Evolutionary conservation across 2,113 vertebrate species (phyloP).

Genomic region (Protomyctophum bolini): DNA sequence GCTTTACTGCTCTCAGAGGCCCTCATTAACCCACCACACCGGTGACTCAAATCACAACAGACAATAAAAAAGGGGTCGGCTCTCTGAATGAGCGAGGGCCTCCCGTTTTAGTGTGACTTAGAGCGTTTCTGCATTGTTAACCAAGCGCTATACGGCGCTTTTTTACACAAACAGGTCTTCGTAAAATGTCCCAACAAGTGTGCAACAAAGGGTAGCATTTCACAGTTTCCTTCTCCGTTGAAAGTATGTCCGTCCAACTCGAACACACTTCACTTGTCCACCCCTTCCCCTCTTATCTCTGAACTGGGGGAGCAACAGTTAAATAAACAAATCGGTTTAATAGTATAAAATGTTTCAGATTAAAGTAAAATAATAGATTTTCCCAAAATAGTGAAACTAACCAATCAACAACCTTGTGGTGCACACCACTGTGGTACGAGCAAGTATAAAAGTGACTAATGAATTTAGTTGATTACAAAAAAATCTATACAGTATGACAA

Average conservation of each 20-base stretch:
- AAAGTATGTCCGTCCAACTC: slow-evolving; percentile 13
- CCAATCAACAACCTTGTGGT: too few relatives aligned
- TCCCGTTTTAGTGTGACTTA: slow-evolving; percentile 40
- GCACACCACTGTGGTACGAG: too few relatives aligned
- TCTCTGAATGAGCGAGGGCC: slow-evolving; percentile 43
- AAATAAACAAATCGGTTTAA: too few relatives aligned
- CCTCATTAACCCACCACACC: slow-evolving; percentile 78
- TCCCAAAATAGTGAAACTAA: too few relatives aligned
- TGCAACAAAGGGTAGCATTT: slow-evolving; percentile 16
- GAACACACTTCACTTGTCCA: slow-evolving; percentile 15
- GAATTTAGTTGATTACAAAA: too few relatives aligned
- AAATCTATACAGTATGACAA: too few relatives aligned
- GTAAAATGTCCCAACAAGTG: slow-evolving; percentile 25
- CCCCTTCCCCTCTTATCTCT: slow-evolving; percentile 4
- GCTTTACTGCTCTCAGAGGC: slow-evolving; percentile 76
- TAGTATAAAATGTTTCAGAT: too few relatives aligned
- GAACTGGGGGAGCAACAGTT: neutral
- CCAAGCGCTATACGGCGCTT: slow-evolving; percentile 38
- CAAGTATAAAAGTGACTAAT: too few relatives aligned
- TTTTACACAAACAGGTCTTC: slow-evolving; percentile 45
- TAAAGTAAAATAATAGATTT: too few relatives aligned
- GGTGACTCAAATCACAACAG: slow-evolving; percentile 76
- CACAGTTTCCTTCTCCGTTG: neutral
- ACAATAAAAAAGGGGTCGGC: slow-evolving; percentile 69
- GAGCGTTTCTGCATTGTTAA: slow-evolving; percentile 40